These are phyloP conservation scores for Mareca strepera DNA, from an alignment of 2,797 vertebrate genomes.

Conservation along the genomic window DNA sequence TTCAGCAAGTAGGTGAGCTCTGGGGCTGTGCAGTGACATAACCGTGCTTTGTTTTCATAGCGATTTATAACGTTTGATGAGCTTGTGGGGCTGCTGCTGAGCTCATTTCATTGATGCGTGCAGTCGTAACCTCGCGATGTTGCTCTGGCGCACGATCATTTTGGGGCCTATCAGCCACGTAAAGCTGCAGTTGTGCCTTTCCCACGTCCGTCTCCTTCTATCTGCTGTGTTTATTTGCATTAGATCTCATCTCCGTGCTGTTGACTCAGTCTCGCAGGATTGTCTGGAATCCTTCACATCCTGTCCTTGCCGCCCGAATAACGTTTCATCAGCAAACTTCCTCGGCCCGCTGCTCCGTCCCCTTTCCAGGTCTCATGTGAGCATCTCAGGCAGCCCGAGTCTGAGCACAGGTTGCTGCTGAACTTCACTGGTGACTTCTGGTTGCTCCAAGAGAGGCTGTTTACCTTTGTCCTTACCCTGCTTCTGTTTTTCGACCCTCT, in stretches of 20 bases:
- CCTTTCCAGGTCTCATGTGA: neutral
- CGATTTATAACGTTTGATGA: neutral
- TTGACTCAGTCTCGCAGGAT: neutral
- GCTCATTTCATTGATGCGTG: neutral
- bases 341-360: rapidly evolving
- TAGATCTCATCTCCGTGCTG: neutral
- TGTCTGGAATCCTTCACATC: neutral
- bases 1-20: neutral
- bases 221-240: neutral
- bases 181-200: neutral
- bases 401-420: neutral
- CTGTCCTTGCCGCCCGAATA: neutral
- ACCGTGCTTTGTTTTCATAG: neutral
- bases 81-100: neutral
- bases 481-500: neutral
- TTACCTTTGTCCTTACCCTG: neutral
- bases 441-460: neutral
- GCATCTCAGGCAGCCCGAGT: neutral
- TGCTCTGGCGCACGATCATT: neutral
- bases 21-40: neutral
- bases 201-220: neutral
- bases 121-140: neutral
- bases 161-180: neutral
- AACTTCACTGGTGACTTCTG: neutral
- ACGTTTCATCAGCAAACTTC: neutral